phyloP scores from a whole-genome alignment of 2,113 vertebrate species.

The Ivindomyrus marchei region DNA sequence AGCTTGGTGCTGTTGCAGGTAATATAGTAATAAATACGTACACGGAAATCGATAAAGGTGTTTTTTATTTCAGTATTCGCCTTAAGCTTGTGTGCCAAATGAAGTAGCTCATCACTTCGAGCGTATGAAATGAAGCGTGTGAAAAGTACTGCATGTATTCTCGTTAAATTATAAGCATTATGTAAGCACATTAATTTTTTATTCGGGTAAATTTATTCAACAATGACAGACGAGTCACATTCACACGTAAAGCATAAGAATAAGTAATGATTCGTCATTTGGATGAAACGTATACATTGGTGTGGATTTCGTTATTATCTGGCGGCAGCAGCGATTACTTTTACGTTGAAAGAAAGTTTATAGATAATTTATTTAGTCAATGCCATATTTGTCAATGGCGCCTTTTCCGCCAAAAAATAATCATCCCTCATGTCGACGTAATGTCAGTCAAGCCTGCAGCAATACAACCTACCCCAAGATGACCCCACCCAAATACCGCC shows the following conservation, averaged over 20 bases:
- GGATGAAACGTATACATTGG: background rate
- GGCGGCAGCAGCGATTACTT: background rate
- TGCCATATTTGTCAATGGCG: conserved; percentile 36
- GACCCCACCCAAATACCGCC: conserved; percentile 35
- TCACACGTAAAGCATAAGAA: background rate
- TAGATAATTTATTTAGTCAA: background rate
- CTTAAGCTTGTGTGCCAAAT: background rate
- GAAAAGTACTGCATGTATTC: background rate
- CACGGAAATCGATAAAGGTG: background rate
- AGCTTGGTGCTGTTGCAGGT: background rate
- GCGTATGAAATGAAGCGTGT: background rate
- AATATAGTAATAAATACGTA: background rate
- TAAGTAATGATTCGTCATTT: background rate
- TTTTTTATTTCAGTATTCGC: background rate
- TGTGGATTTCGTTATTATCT: background rate
- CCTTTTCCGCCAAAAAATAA: conserved; percentile 43
- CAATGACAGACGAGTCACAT: background rate
- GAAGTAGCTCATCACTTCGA: background rate
- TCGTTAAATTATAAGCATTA: background rate
- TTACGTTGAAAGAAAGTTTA: background rate
- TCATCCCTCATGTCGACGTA: conserved; percentile 28
- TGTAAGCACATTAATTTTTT: background rate
- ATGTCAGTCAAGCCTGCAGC: conserved; percentile 45
- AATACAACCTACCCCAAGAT: conserved; percentile 40
- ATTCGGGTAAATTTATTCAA: background rate